Evolutionary conservation across 2,797 vertebrate species (phyloP), one percentile per base, ranked within the genome.

Genomic region (Vespertilio murinus): DNA sequence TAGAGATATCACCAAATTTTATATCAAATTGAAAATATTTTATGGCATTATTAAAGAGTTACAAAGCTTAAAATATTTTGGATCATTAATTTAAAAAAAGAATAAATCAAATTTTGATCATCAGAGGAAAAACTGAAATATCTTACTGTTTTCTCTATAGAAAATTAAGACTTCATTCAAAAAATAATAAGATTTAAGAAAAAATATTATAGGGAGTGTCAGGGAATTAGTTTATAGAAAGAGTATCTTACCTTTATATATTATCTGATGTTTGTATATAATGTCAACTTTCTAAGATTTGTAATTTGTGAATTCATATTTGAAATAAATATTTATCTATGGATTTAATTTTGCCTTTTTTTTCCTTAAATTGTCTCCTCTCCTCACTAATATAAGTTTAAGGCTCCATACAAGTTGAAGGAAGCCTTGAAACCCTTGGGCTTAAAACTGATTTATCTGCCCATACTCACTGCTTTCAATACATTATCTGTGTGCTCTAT

Each of bases 11-110:
- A 88, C 5, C 18, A 47, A 47, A 74, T 61, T 90, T 67, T 79
- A 64, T 22, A 64, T 71, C 23, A 38, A 70, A 35, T 1, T 2
- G 65, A 73, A 92, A 70, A 59, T 59, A 45, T 47, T 25, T 74
- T 59, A 67, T 80, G 28, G 6, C 18, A 38, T 45, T 71, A 65
- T 16, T 16, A 42, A 91, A 59, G 18, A 84, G 12, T 42, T 81
- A 28, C 12, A 52, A 81, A 38, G 18, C 23, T 59, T 85, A 89
- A 71, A 77, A 12, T 54, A 74, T 56, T 49, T 22, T 78, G 49
- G 42, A 54, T 90, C 16, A 45, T 82, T 11, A 79, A 28, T 20
- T 74, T 54, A 70, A 93, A 91, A 83, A 52, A 25, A 88, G 23
- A 84, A 38, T 16, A 54, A 88, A 71, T 85, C 22, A 78, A 69